These are phyloP conservation scores for Halocaridina rubra DNA, from an alignment of 2,888 invertebrate species.

Conservation along the genomic window DNA sequence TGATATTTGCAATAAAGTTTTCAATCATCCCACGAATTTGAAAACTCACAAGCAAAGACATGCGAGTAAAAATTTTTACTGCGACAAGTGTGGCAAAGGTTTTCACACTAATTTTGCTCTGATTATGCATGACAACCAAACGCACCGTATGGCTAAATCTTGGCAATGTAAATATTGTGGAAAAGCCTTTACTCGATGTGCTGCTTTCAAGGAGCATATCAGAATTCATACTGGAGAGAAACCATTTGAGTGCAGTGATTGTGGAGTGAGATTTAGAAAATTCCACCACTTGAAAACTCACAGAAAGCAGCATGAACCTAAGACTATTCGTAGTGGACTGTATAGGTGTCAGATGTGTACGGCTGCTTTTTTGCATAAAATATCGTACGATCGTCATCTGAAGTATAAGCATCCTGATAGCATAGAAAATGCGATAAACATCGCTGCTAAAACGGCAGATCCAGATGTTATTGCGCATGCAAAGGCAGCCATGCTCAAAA, in stretches of 20 bases:
- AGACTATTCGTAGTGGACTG: background rate
- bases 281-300: constrained; percentile 40
- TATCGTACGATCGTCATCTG: constrained; percentile 32
- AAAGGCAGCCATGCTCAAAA: background rate
- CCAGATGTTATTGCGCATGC: background rate
- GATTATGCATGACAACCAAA: constrained; percentile 43
- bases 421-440: background rate
- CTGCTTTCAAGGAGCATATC: constrained; percentile 38
- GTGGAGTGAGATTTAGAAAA: constrained; percentile 29
- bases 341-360: constrained; percentile 28
- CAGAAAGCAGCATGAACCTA: constrained; percentile 22
- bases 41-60: constrained; percentile 24
- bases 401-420: constrained; percentile 24
- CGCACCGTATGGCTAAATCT: constrained; percentile 33
- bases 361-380: constrained; percentile 31
- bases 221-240: constrained; percentile 45
- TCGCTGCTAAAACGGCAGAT: background rate
- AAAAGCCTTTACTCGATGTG: constrained; percentile 30
- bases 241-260: constrained; percentile 27
- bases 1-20: constrained; percentile 30
- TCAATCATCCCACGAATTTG: constrained; percentile 31
- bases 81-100: constrained; percentile 27
- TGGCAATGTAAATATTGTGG: constrained; percentile 38
- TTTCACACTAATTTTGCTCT: constrained; percentile 49
- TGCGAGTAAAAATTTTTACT: constrained; percentile 21